Percentiles rank a stretch among this genome's conserved stretches.
These are phyloP conservation scores for Myotis myotis DNA, from an alignment of 2,797 vertebrate species.

Conservation along the genomic window DNA sequence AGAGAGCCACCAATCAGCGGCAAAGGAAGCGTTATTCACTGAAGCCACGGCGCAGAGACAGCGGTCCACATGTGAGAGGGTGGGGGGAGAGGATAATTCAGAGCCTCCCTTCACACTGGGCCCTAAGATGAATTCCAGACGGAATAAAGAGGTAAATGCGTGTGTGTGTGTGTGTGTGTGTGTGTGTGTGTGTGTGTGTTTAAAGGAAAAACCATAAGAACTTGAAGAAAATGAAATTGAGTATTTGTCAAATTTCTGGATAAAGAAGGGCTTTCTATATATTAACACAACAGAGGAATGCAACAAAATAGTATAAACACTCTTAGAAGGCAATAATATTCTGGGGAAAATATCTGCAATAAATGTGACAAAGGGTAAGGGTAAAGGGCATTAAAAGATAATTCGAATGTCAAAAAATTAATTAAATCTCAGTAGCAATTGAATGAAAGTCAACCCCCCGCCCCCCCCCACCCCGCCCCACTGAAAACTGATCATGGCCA, in stretches of 20 bases:
- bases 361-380: conserved; percentile 1
- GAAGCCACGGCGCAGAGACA: neutral
- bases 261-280: neutral
- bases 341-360: neutral
- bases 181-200: too few relatives aligned
- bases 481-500: neutral
- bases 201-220: neutral
- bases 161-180: too few relatives aligned
- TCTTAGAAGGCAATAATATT: neutral
- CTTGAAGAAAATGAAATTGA: conserved; percentile 15
- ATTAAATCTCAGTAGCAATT: neutral
- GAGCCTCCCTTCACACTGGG: neutral
- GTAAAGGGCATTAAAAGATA: neutral
- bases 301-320: neutral
- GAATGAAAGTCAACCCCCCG: neutral
- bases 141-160: conserved; percentile 19
- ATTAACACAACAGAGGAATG: neutral
- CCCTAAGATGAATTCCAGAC: conserved; percentile 49
- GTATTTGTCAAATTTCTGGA: neutral
- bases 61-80: neutral
- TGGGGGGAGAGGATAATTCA: neutral
- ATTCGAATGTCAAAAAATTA: conserved; percentile 20
- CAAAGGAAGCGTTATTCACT: conserved; percentile 34
- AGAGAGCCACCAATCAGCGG: neutral
- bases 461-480: neutral